Base-by-base conservation (phyloP, 2,113 vertebrate genomes). In the Stomatorhinus ivindoensis region DNA sequence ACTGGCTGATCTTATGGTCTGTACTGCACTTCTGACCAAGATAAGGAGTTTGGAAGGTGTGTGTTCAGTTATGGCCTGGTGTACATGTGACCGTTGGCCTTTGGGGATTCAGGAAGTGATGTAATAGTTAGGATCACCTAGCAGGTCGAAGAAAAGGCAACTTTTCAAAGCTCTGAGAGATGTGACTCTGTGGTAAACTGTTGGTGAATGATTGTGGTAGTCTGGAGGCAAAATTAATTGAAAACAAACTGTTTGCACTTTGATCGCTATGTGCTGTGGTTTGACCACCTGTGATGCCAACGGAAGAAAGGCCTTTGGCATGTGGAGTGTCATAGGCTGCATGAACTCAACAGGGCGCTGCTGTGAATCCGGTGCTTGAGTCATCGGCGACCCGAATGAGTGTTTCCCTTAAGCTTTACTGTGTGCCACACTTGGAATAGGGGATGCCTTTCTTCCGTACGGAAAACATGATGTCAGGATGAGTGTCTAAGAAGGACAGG, bases 391-490 rank as follows among this genome's bases (percentile, higher is more conserved):
- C 24, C 7, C 19, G 24, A 76, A 61, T 69, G 35, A 88, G 88
- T 51, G 73, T 83, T 58, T 87, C 58, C 80, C 51, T 89, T 48
- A 80, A 69, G 35, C 21, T 82, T 87, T 82, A 27, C 24, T 83
- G 24, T 46, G 48, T 27, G 50, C 87, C 31, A 46, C 27, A 15
- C 21, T 50, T 13, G 31, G 48, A 88, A 65, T 19, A 17, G 27
- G 65, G 65, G 90, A 53, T 55, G 76, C 53, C 15, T 86, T 84
- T 58, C 88, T 51, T 5, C 93, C 89, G 88, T 93, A 92, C 95
- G 95, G 95, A 95, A 96, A 95, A 94, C 94, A 94, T 95, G 95
- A 96, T 93, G 93, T 95, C 94, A 95, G 94, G 91, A 93, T 47
- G 44, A 84, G 48, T 24, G 24, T 65, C 44, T 84, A 10, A 46